Conservation (phyloP, 2,888 invertebrate genomes). For the Oligia fasciuncula region DNA sequence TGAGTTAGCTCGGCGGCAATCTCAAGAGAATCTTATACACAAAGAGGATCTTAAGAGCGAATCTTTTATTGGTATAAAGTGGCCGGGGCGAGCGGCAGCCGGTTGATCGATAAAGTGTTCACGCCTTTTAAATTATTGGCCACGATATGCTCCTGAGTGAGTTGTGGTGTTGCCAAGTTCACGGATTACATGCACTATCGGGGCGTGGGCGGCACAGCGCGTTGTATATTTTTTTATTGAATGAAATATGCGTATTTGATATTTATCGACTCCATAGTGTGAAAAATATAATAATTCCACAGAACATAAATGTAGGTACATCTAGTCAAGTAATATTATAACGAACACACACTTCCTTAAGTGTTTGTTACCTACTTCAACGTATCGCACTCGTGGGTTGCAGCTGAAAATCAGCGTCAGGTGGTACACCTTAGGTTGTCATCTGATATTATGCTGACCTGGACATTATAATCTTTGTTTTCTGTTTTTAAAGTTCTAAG, state of each 20-base stretch:
- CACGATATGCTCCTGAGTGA: slow-evolving; percentile 64
- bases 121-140: slow-evolving; percentile 66
- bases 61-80: slow-evolving; percentile 59
- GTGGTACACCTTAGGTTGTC: too few relatives aligned
- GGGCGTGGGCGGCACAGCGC: slow-evolving; percentile 39
- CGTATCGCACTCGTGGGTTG: too few relatives aligned
- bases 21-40: slow-evolving; percentile 57
- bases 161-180: slow-evolving; percentile 61
- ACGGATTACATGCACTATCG: slow-evolving; percentile 55
- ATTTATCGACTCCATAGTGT: slow-evolving; percentile 19
- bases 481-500: too few relatives aligned
- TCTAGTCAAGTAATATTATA: neutral
- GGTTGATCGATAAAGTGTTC: slow-evolving; percentile 61
- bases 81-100: slow-evolving; percentile 55
- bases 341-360: too few relatives aligned
- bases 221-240: slow-evolving; percentile 45
- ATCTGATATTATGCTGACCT: too few relatives aligned
- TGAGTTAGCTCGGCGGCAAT: slow-evolving; percentile 41
- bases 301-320: neutral
- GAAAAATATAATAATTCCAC: slow-evolving; percentile 1
- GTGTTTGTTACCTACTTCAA: too few relatives aligned
- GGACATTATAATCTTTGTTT: too few relatives aligned
- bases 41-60: slow-evolving; percentile 54
- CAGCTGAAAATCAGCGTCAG: too few relatives aligned
- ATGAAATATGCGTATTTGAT: slow-evolving; percentile 8